Base-by-base conservation (phyloP, 1,140 invertebrate genomes). In the Zaprionus capensis region DNA sequence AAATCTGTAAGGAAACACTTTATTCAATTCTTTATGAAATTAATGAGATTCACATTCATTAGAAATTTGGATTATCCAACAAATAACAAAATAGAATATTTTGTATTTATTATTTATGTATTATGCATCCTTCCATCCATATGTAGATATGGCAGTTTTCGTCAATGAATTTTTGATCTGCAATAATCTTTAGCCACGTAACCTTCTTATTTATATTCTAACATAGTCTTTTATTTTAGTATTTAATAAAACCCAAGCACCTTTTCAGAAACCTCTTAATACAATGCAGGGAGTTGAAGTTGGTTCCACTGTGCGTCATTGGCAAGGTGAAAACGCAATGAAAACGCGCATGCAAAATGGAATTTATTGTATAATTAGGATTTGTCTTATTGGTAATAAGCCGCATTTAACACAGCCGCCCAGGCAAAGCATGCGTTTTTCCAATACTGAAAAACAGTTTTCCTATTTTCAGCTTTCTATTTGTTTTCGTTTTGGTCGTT, bases 351-450 rank as follows among this genome's bases (percentile, higher is more conserved):
- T 90, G 86, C 86, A 90, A 90, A 90, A 90, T 87, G 88, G 83
- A 91, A 91, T 91, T 91, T 91, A 91, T 91, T 91, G 88, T 91
- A 88, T 91, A 91, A 91, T 91, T 91, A 91, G 88, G 88, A 91
- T 91, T 91, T 91, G 88, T 91, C 81, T 91, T 85, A 91, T 91
- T 91, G 83, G 83, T 85, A 90, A 90, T 90, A 90, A 90, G 85
- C 77, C 72, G 55, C 78, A 83, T 88, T 91, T 82, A 86, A 80
- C 82, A 82, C 76, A 78, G 55, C 73, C 51, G 64, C 68, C 63
- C 51, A 56, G 55, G 41, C 49, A 53, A 72, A 63, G 72, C 65
- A 65, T 66, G 71, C 71, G 71, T 57, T 22, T 72, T 76, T 76
- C 69, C 61, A 72, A 41, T 49, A 17, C 41, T 31, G n/a, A 41